Evolutionary conservation across 2,797 vertebrate genomes (phyloP).

Genomic region (Pempheris klunzingeri): DNA sequence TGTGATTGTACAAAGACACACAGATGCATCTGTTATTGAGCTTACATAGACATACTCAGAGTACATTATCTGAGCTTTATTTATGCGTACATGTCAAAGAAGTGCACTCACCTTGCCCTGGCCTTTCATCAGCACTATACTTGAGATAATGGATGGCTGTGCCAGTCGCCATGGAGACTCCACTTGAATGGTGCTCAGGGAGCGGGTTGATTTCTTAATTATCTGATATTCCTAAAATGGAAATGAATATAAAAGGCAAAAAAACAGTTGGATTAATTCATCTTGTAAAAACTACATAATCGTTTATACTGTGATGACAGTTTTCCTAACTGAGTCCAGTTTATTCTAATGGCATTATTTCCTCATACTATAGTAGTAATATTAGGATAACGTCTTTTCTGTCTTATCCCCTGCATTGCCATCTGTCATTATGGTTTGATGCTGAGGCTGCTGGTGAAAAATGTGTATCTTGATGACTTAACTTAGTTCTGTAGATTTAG

Average conservation of each 20-base stretch:
- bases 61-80: slow-evolving; percentile 26
- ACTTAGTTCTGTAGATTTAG: neutral
- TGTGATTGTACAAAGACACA: neutral
- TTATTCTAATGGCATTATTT: neutral
- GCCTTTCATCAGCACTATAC: slow-evolving; percentile 97
- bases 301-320: neutral
- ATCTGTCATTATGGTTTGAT: neutral
- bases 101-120: slow-evolving; percentile 93
- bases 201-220: slow-evolving; percentile 95
- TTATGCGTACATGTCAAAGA: slow-evolving; percentile 31
- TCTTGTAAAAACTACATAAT: slow-evolving; percentile 22
- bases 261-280: slow-evolving; percentile 18
- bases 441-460: neutral
- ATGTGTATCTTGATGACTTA: neutral
- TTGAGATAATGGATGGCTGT: slow-evolving; percentile 97
- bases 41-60: neutral
- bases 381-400: neutral
- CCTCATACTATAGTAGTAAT: neutral
- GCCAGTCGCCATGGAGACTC: slow-evolving; percentile 97
- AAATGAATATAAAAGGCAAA: slow-evolving; percentile 38
- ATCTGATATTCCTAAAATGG: slow-evolving; percentile 92
- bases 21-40: neutral
- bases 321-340: neutral
- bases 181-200: slow-evolving; percentile 95
- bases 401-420: neutral